Base-by-base conservation (phyloP, 2,888 invertebrate species). In the Germaria angustata region DNA sequence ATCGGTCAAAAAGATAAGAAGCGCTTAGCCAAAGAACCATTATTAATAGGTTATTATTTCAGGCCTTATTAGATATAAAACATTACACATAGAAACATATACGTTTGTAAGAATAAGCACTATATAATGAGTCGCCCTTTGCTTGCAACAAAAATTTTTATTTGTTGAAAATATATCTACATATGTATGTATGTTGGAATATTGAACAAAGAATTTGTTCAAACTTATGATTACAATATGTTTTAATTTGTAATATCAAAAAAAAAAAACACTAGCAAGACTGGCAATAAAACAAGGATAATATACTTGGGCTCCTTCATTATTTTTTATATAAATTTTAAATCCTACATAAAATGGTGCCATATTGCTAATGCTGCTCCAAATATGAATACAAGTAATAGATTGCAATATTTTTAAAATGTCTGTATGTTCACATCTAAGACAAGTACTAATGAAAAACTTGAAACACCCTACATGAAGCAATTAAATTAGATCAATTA, bases 261-360 rank as follows among this genome's bases (percentile, higher is more conserved):
- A 55, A 11, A 51, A 61, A 22, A 17, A 44, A 39, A 39, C 71
- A 75, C 73, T 55, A 80, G 63, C 36, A 80, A 61, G 36, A 32
- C 71, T 71, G 66, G 75, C 76, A 72, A 76, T 53, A 39, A 46
- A 71, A 71, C 59, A 59, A 32, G 53, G 32, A 77, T 61, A 39
- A 20, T 20, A 51, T 68, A 46, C 6, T 55, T 76, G 32, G 51
- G 15, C 20, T 53, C 28, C 22, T 78, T 69, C 22, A 39, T 5
- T 17, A 22, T 46, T 46, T n/a, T 78, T 63, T 32, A 3, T 65
- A 39, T 66, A 53, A 72, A 61, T 72, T 61, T 24, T 68, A 77
- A 81, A 81, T 76, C 66, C 57, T 61, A 66, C 49, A 49, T 76
- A 59, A 57, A 68, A 68, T 81, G 77, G 77, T 81, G 72, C 77